Conservation (phyloP, 2,797 vertebrate species). For the Tarsius wallacei region DNA sequence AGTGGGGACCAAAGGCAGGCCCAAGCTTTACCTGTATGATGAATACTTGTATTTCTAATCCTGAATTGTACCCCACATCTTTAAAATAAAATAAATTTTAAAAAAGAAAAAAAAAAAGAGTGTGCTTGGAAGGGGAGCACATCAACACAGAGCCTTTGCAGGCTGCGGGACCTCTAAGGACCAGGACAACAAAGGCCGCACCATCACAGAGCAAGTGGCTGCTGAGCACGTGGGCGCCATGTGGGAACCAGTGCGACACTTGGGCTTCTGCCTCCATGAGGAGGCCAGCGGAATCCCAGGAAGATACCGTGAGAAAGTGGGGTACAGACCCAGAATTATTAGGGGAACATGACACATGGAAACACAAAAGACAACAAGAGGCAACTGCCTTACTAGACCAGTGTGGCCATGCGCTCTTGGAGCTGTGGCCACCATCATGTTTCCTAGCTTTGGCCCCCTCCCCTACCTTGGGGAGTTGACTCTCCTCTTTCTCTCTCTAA, state of each 20-base stretch:
- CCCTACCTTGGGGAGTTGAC: no score
- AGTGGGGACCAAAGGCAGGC: no score
- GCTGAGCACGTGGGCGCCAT: background rate
- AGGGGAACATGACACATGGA: background rate
- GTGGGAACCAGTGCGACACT: background rate
- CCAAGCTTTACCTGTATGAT: no score
- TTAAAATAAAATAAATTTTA: no score
- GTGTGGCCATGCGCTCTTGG: no score
- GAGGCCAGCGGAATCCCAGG: background rate
- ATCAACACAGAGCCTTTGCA: background rate
- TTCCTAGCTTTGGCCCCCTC: no score
- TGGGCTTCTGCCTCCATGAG: background rate
- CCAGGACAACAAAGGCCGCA: background rate
- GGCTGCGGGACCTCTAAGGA: background rate
- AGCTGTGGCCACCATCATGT: no score
- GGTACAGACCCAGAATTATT: background rate
- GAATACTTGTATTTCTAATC: no score
- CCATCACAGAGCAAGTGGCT: background rate
- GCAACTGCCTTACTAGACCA: no score
- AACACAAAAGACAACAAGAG: constrained; percentile 45
- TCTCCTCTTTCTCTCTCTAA: no score
- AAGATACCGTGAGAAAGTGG: background rate
- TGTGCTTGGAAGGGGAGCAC: background rate
- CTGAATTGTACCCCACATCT: no score
- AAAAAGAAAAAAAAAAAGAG: no score